Conservation (phyloP, 2,797 vertebrate species). For the Furcifer pardalis region DNA sequence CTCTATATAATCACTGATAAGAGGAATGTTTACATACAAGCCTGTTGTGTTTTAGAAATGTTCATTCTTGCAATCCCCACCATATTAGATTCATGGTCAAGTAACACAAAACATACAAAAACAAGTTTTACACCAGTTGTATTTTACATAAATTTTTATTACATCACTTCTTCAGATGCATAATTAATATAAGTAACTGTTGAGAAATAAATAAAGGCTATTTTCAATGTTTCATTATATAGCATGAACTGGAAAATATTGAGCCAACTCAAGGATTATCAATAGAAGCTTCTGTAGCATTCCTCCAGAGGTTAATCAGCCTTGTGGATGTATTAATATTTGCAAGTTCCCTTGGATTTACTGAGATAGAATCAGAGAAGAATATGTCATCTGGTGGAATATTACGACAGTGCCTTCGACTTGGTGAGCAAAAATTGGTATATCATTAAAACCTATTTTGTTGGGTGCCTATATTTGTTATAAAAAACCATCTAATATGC, state of each 20-base stretch:
- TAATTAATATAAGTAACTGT: neutral
- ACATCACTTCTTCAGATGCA: too few relatives aligned
- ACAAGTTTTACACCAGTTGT: too few relatives aligned
- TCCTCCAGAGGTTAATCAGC: slow-evolving; percentile 92
- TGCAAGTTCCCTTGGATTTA: slow-evolving; percentile 95
- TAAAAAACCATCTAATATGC: neutral
- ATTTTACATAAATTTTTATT: too few relatives aligned
- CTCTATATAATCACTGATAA: neutral
- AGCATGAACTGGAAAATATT: slow-evolving; percentile 96
- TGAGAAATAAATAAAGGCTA: slow-evolving; percentile 36
- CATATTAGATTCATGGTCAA: neutral
- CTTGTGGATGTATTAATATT: slow-evolving; percentile 98
- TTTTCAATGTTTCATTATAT: slow-evolving; percentile 50
- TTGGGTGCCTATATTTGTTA: neutral
- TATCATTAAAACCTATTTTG: neutral
- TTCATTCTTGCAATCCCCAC: neutral
- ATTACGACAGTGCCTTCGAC: slow-evolving; percentile 93
- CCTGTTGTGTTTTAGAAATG: too few relatives aligned
- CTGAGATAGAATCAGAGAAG: slow-evolving; percentile 98
- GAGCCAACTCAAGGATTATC: slow-evolving; percentile 93
- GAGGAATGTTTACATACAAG: neutral
- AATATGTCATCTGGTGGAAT: slow-evolving; percentile 98
- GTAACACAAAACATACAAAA: neutral
- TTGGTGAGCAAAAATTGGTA: slow-evolving; percentile 80
- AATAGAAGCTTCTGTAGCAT: slow-evolving; percentile 90